Evolutionary conservation across 2,113 vertebrate species (phyloP), one percentile per base, ranked within the genome.

Genomic region (Melanerpes aurifrons): DNA sequence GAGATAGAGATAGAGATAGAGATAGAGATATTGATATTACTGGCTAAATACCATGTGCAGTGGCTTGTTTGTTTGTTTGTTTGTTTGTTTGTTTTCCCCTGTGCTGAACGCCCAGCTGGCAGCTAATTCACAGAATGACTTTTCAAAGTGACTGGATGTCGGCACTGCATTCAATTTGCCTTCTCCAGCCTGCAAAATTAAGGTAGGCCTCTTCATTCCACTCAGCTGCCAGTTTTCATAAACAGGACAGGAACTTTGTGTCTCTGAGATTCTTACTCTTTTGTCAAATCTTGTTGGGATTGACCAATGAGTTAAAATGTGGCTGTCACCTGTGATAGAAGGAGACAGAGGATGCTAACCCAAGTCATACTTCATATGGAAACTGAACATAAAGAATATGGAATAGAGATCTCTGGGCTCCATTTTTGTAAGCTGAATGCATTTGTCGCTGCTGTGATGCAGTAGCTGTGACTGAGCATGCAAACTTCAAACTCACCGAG

Each of bases 161-260:
- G 47, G 12, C 25, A 85, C 7, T 47, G 56, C 69, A 80, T 87
- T 73, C 61, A 50, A n/a, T 24, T 53, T 63, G 47, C 10, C 9
- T 82, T 76, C 35, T 71, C 31, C 31, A 80, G 21, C 2, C 50
- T 77, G 43, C 3, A 86, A 87, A 93, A 74, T 63, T 93, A 89
- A 76, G 86, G 73, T 92, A 80, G 17, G 28, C 20, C 29, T 89
- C 40, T 92, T 24, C 9, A 31, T 89, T 87, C 87, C 47, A 67
- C 16, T 63, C 75, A 90, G 7, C 35, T 94, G 82, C 57, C 90
- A 80, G n/a, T 77, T 82, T 82, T 86, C 72, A 81, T 87, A 80
- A 90, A 43, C 37, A 80, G 22, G 6, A 50, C 22, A 76, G 3
- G 28, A 9, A 70, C 59, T 82, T 92, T 28, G 40, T 64, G 7